These are phyloP conservation scores for Microcebus griseorufus DNA, from an alignment of 2,113 vertebrate genomes.

Conservation along the genomic window DNA sequence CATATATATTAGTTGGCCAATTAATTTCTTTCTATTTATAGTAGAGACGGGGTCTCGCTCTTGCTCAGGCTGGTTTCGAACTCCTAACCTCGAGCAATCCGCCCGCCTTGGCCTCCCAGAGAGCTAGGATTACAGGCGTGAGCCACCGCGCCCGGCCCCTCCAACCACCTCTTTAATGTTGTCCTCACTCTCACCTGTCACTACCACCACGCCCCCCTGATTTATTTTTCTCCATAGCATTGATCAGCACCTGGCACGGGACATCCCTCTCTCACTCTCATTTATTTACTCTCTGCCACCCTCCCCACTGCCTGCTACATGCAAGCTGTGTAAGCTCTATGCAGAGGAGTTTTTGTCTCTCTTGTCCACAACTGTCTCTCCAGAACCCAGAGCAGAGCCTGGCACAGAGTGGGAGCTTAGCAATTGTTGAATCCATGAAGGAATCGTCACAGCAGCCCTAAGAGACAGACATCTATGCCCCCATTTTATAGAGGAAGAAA, in stretches of 20 bases:
- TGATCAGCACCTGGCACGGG: background rate
- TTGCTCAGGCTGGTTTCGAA: too few relatives aligned
- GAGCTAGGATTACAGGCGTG: too few relatives aligned
- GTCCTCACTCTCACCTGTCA: accelerated
- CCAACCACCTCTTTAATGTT: background rate
- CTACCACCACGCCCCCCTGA: background rate
- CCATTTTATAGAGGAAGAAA: background rate
- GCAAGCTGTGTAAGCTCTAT: background rate
- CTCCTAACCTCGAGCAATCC: too few relatives aligned
- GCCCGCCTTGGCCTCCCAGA: too few relatives aligned
- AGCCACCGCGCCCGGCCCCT: too few relatives aligned
- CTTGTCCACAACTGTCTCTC: background rate
- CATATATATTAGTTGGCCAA: too few relatives aligned
- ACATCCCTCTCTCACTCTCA: background rate
- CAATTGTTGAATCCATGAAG: background rate
- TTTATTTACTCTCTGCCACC: background rate
- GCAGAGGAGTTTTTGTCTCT: background rate
- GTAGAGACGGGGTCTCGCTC: too few relatives aligned
- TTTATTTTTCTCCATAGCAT: background rate
- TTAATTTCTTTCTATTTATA: too few relatives aligned
- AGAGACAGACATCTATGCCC: background rate
- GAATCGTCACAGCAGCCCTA: background rate
- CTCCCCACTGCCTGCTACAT: too few relatives aligned
- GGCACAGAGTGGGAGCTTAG: background rate
- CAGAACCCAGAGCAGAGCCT: background rate